Conservation (phyloP, 2,797 vertebrate species). For the Chelon auratus region DNA sequence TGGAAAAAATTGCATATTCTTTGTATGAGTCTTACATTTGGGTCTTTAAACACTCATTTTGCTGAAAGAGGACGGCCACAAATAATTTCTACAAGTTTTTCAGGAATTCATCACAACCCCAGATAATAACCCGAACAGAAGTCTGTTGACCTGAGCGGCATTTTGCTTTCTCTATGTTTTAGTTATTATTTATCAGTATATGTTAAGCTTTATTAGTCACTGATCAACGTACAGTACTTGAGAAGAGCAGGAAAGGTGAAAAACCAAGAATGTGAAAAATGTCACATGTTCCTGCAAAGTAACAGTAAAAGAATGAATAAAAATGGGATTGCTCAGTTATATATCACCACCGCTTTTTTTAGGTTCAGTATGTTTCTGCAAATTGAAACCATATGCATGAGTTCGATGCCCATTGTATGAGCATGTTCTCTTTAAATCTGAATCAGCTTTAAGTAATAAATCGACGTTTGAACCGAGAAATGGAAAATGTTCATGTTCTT, state of each 20-base stretch:
- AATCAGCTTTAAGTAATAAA: conserved; percentile 21
- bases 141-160: conserved; percentile 12
- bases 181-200: conserved; percentile 5
- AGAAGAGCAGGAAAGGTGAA: conserved; percentile 12
- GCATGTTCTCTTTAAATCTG: conserved; percentile 23
- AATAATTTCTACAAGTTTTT: not conserved
- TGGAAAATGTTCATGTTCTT: not conserved
- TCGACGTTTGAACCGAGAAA: conserved; percentile 5
- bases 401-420: conserved; percentile 6
- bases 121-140: conserved; percentile 30
- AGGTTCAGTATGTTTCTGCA: conserved; percentile 20
- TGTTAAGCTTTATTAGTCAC: not conserved
- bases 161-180: conserved; percentile 2
- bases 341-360: conserved; percentile 14
- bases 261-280: conserved; percentile 7
- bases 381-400: conserved; percentile 51
- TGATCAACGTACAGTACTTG: not conserved
- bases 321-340: conserved; percentile 17
- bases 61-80: not conserved
- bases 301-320: conserved; percentile 1
- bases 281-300: conserved; percentile 11
- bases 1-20: not conserved
- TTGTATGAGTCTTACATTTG: not conserved
- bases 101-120: conserved; percentile 16
- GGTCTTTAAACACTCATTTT: not conserved